Percentiles rank a stretch among this genome's conserved stretches.
Conservation (phyloP, 2,888 invertebrate genomes). For the Clusia tigrina region DNA sequence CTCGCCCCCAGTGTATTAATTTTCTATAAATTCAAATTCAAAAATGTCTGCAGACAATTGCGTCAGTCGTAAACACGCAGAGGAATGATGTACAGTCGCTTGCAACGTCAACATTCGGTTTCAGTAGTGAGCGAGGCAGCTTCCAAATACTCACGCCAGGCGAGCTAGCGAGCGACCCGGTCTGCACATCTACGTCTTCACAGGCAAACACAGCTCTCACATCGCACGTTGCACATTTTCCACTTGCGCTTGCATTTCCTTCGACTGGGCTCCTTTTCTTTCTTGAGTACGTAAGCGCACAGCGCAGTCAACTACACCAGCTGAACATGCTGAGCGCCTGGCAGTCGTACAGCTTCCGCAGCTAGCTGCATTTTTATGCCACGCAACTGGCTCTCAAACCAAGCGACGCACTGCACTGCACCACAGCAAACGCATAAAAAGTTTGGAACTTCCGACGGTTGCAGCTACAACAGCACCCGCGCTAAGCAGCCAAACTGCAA, state of each 20-base stretch:
- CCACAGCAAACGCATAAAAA: neutral
- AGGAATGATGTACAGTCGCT: too few relatives aligned
- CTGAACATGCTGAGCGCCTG: constrained; percentile 46
- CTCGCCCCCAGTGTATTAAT: too few relatives aligned
- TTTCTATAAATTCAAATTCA: too few relatives aligned
- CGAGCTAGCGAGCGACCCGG: too few relatives aligned
- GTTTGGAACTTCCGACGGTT: neutral
- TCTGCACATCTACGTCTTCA: too few relatives aligned
- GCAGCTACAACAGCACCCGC: neutral
- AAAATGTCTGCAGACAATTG: too few relatives aligned
- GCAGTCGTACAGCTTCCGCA: constrained; percentile 47
- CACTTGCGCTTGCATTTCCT: neutral
- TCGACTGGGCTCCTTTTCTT: neutral
- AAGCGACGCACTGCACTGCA: neutral
- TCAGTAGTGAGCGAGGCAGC: too few relatives aligned
- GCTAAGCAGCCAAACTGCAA: neutral
- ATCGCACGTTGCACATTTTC: neutral
- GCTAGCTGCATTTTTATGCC: constrained; percentile 52
- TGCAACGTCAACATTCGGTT: too few relatives aligned
- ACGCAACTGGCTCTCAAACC: neutral
- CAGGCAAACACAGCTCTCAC: neutral
- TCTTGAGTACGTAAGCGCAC: too few relatives aligned
- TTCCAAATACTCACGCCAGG: too few relatives aligned
- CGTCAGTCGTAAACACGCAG: too few relatives aligned
- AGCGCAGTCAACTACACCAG: neutral